A percentile compares a stretch with the other conserved stretches of the same genome.
Conservation (phyloP, 2,888 invertebrate species). For the Diarsia mendica region DNA sequence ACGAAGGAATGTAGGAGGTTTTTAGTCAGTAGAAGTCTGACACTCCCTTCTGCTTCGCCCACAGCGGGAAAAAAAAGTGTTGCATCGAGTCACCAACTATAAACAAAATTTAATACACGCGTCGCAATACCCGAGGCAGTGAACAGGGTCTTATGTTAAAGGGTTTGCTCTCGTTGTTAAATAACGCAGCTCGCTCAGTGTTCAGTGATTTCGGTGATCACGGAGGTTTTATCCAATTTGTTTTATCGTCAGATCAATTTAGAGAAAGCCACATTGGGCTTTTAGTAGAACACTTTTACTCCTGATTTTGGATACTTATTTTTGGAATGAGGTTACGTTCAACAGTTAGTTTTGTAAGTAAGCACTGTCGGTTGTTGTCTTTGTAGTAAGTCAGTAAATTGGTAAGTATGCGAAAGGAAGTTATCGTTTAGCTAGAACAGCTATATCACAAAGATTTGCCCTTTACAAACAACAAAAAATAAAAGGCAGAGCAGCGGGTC, state of each 20-base stretch:
- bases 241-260: slow-evolving; percentile 35
- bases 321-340: background rate
- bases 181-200: slow-evolving; percentile 6
- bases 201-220: slow-evolving; percentile 37
- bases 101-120: background rate
- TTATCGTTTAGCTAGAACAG: no score
- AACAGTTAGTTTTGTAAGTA: background rate
- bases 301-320: background rate
- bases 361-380: background rate
- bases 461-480: background rate
- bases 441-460: background rate
- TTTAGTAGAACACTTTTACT: background rate
- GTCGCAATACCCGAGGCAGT: background rate
- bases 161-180: slow-evolving; percentile 22
- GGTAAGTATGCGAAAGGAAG: background rate
- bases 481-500: background rate
- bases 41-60: no score
- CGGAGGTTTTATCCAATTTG: slow-evolving; percentile 24
- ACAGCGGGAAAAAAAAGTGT: background rate
- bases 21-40: no score
- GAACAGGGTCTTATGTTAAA: background rate
- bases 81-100: background rate
- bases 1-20: no score
- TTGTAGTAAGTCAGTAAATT: background rate
- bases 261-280: slow-evolving; percentile 7